phyloP scores from a whole-genome alignment of 2,888 invertebrate species.

The Phalangium opilio region DNA sequence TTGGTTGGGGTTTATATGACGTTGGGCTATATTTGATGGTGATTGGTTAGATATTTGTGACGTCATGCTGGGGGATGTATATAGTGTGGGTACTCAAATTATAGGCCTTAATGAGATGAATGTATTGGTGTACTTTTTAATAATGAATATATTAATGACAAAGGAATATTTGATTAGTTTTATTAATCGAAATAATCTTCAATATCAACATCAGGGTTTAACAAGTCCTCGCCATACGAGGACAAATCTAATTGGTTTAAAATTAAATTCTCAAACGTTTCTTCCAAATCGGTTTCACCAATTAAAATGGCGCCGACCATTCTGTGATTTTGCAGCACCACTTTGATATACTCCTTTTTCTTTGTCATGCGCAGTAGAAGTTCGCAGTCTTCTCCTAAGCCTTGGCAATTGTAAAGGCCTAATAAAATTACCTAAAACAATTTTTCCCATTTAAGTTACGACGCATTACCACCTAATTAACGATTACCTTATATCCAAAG shows the following conservation, averaged over 20 bases:
- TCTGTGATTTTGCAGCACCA: slow-evolving; percentile 63
- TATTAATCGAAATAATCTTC: slow-evolving; percentile 98
- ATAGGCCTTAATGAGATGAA: too few relatives aligned
- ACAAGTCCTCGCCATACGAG: slow-evolving; percentile 72
- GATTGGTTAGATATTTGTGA: too few relatives aligned
- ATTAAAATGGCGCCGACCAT: slow-evolving; percentile 88
- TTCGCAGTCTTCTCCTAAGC: slow-evolving; percentile 60
- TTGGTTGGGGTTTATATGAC: too few relatives aligned
- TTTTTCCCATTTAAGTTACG: not conserved
- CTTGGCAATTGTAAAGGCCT: slow-evolving; percentile 86
- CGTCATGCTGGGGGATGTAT: too few relatives aligned
- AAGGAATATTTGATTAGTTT: too few relatives aligned
- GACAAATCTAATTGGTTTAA: slow-evolving; percentile 81
- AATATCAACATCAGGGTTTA: slow-evolving; percentile 90
- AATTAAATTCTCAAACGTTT: slow-evolving; percentile 95
- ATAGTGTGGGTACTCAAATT: too few relatives aligned
- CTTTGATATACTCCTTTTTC: slow-evolving; percentile 53
- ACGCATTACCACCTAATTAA: not conserved
- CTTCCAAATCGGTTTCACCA: slow-evolving; percentile 93
- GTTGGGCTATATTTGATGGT: too few relatives aligned
- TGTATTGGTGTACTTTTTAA: too few relatives aligned
- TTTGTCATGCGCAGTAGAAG: slow-evolving; percentile 68
- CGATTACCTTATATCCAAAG: slow-evolving; percentile 65
- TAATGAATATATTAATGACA: too few relatives aligned
- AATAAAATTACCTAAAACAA: slow-evolving; percentile 50